These are phyloP conservation scores for Dicerorhinus sumatrensis DNA, from an alignment of 2,113 vertebrate genomes.

Conservation along the genomic window DNA sequence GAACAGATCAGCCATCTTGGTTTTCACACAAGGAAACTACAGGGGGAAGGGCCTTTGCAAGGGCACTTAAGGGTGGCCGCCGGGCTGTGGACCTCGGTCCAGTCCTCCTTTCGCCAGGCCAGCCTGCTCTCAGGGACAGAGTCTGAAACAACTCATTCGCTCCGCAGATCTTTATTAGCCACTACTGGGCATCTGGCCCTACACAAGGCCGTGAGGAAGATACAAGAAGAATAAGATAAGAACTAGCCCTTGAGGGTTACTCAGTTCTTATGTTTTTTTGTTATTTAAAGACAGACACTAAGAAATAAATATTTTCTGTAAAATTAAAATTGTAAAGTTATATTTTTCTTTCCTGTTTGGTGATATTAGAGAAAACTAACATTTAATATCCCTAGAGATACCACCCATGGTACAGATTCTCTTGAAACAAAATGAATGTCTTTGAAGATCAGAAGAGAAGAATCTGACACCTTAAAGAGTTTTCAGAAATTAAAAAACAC, in stretches of 20 bases:
- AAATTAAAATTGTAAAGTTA: constrained; percentile 36
- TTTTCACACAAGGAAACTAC: background rate
- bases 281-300: constrained; percentile 31
- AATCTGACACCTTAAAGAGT: background rate
- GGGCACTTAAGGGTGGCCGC: background rate
- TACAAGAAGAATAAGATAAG: background rate
- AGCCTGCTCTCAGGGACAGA: background rate
- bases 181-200: background rate
- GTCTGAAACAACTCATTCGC: background rate
- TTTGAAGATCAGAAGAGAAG: background rate
- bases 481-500: background rate
- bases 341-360: background rate
- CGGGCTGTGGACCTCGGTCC: background rate
- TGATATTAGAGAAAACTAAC: constrained; percentile 49
- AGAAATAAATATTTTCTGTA: constrained; percentile 9
- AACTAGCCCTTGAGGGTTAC: background rate
- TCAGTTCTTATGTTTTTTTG: constrained; percentile 15
- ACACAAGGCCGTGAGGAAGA: background rate
- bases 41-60: background rate
- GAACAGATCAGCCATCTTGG: background rate
- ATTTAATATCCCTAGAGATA: background rate
- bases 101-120: background rate
- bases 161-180: background rate
- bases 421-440: background rate
- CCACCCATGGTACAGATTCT: background rate